Evolutionary conservation across 2,797 vertebrate species (phyloP), one percentile per base, ranked within the genome.

Genomic region (Stomatorhinus walkeri): DNA sequence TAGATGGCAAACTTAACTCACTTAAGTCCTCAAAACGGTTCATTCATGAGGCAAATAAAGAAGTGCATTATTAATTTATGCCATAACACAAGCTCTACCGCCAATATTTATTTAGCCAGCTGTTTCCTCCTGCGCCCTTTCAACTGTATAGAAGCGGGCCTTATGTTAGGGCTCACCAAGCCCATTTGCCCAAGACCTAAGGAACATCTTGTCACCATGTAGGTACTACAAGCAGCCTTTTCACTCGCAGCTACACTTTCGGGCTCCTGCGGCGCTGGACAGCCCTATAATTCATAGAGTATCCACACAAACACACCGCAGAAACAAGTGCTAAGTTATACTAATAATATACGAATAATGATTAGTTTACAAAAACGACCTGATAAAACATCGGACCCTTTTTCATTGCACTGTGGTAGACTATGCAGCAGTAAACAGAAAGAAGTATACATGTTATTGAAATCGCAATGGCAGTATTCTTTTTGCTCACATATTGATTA

Each of bases 31-130:
- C 95, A 95, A 92, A 94, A 89, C 68, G 28, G 81, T 88, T 88
- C 87, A 90, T 91, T 91, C 91, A 91, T 88, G 72, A 88, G 76
- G 92, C 90, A 95, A 95, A 96, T 94, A 96, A 96, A 96, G 95
- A 94, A 36, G 90, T 88, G 91, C 91, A 95, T 96, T 96, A 96
- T 96, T 96, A 96, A 96, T 96, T 95, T 95, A 96, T 94, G 93
- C 92, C 91, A 91, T 93, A 89, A 91, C 90, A 92, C 94, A 93
- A 59, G 92, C 93, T 94, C 93, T 86, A 89, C 91, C 90, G 91
- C 92, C 94, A 87, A 87, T 91, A 95, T 96, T 96, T 97, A 94
- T 96, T 96, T 96, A 96, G 95, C 93, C 95, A 96, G 95, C 94
- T 96, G 95, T 95, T 96, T 96, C 94, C 95, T 94, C 92, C 94